Conservation (phyloP, 2,888 invertebrate species). For the Yponomeuta malinellus region DNA sequence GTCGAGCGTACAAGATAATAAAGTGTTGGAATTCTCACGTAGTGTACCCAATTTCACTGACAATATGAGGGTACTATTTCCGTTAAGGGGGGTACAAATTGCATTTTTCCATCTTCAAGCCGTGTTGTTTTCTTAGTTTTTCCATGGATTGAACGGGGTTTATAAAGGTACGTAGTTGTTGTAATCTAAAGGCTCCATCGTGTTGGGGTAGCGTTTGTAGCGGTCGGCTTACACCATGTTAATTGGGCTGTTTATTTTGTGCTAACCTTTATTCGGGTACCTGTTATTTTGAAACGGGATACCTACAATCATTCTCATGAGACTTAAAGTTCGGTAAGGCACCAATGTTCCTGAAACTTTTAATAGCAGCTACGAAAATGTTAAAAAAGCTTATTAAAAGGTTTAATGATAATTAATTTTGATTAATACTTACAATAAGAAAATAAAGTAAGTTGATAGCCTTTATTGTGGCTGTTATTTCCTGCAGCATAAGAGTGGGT, state of each 20-base stretch:
- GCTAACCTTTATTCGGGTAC: not conserved
- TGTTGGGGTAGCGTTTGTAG: not conserved
- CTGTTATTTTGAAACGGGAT: not conserved
- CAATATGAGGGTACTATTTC: slow-evolving; percentile 68
- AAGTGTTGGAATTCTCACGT: slow-evolving; percentile 56
- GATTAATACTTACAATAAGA: too few species aligned
- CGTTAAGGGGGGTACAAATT: slow-evolving; percentile 31
- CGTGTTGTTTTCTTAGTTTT: not conserved
- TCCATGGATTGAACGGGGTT: not conserved
- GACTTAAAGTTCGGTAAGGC: too few species aligned
- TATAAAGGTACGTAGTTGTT: slow-evolving; percentile 38
- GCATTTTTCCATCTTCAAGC: not conserved
- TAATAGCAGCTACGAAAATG: too few species aligned
- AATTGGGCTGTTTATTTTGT: not conserved
- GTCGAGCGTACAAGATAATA: not conserved
- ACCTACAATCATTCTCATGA: too few species aligned
- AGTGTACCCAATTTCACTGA: slow-evolving; percentile 68
- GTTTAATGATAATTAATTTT: too few species aligned
- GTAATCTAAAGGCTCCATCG: slow-evolving; percentile 26
- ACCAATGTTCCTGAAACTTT: too few species aligned
- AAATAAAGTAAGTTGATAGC: too few species aligned
- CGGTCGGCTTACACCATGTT: not conserved
- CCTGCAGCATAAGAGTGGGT: too few species aligned
- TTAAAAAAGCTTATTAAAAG: too few species aligned
- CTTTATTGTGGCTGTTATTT: too few species aligned